These are phyloP conservation scores for Trichogramma pretiosum DNA, from an alignment of 1,140 invertebrate species.

Conservation along the genomic window DNA sequence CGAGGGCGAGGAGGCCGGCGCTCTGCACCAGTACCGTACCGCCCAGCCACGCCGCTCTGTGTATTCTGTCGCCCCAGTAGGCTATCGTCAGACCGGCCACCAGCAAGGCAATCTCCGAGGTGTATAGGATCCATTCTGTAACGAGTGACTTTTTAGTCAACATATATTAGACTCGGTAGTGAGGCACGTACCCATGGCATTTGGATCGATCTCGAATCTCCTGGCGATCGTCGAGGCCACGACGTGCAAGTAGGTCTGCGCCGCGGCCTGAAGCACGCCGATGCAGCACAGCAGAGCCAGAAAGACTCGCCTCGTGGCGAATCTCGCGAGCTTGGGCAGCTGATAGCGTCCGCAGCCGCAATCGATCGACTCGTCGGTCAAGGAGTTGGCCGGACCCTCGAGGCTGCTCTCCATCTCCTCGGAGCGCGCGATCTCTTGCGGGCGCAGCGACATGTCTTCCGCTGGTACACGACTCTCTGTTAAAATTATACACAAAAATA, in stretches of 20 bases:
- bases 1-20: conserved; percentile 42
- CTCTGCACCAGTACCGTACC: conserved; percentile 50
- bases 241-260: conserved; percentile 48
- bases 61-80: conserved; percentile 53
- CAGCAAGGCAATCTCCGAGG: conserved; percentile 47
- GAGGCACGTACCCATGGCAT: conserved; percentile 42
- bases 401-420: conserved; percentile 39
- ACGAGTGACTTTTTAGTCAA: conserved; percentile 6
- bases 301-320: conserved; percentile 48
- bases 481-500: too few species aligned
- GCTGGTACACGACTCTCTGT: too few species aligned
- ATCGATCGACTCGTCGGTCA: conserved; percentile 47
- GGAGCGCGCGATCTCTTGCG: conserved; percentile 33
- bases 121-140: conserved; percentile 51
- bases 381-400: conserved; percentile 40
- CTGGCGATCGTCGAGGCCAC: conserved; percentile 48
- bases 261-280: conserved; percentile 47
- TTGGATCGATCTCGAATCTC: conserved; percentile 43
- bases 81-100: conserved; percentile 46
- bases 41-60: conserved; percentile 52
- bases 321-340: conserved; percentile 50
- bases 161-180: too few species aligned
- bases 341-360: conserved; percentile 50
- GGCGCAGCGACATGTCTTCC: conserved; percentile 30
- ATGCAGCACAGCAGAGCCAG: conserved; percentile 45